Evolutionary conservation across 2,888 invertebrate genomes (phyloP), one percentile per base, ranked within the genome.

Genomic region (Agrypnus murinus): DNA sequence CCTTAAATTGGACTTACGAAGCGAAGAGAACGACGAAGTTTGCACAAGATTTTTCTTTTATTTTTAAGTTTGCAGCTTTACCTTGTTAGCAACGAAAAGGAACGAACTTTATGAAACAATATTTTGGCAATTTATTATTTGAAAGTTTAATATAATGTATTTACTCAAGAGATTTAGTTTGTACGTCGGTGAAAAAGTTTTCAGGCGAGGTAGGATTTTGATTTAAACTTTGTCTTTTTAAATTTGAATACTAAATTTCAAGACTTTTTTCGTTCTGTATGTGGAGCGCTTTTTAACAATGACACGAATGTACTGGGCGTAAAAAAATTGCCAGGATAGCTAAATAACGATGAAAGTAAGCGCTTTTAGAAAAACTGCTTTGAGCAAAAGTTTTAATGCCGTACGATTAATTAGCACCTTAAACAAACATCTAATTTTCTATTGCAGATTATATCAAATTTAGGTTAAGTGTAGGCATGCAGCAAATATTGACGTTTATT

Each of bases 1-100:
- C 55, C 25, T 48, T 45, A 43, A 50, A 60, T 62, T 66, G 40
- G 36, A 62, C 40, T 58, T 55, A 25, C 36, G 50, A 46, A 46
- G 34, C 43, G 45, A 60, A 31, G n/a, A 60, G 50, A 50, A 50
- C 25, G 25, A n/a, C 14, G 15, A 25, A 43, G 40, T 58, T 58
- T 58, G 31, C 38, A 15, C 34, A 53, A 53, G 53, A 53, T 53
- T 53, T 53, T n/a, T 17, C 10, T 31, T 55, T 55, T 25, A 25
- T 25, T 58, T 43, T 12, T 19, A 43, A 58, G 25, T 25, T 58
- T 36, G 12, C 17, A n/a, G 43, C 3, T 43, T 38, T 40, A 8
- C 8, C 58, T 58, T 58, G 58, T 58, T 58, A 58, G 58, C 25
- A 14, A 15, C 55, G 15, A 4, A 55, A 36, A 17, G 9, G 10